Percentiles rank a stretch among this genome's conserved stretches.
phyloP scores from a whole-genome alignment of 2,113 vertebrate genomes.

The Clupea harengus region DNA sequence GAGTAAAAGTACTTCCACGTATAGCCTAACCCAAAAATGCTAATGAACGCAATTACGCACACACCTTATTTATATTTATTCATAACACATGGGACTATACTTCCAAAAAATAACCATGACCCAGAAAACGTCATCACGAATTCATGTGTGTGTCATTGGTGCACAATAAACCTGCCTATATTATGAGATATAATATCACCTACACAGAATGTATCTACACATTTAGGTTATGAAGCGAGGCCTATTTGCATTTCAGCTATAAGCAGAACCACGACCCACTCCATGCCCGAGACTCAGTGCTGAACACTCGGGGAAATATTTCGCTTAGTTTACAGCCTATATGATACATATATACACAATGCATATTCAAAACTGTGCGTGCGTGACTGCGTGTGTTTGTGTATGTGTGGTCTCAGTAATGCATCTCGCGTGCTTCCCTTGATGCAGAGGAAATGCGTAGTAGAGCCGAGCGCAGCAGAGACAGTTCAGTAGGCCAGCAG shows the following conservation, averaged over 20 bases:
- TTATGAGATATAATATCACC: neutral
- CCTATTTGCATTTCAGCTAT: neutral
- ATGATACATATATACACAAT: neutral
- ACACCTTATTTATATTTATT: neutral
- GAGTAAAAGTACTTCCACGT: too few relatives aligned
- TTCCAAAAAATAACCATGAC: too few relatives aligned
- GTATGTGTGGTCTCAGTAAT: conserved; percentile 2
- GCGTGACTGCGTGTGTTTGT: neutral
- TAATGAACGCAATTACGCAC: neutral
- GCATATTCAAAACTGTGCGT: neutral
- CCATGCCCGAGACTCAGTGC: neutral
- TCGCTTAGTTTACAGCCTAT: neutral
- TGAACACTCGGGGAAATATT: neutral
- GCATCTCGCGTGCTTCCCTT: conserved; percentile 47
- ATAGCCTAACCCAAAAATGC: too few relatives aligned
- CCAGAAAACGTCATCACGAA: neutral
- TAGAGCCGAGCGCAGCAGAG: conserved; percentile 48
- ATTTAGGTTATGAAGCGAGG: neutral
- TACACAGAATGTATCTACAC: neutral
- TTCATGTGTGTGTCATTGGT: neutral
- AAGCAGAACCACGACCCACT: neutral
- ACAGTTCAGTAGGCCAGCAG: conserved; percentile 73
- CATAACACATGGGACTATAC: neutral
- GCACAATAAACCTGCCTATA: neutral
- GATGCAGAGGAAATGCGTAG: conserved; percentile 54